Base-by-base conservation (phyloP, 1,140 invertebrate species). In the Galleria mellonella region DNA sequence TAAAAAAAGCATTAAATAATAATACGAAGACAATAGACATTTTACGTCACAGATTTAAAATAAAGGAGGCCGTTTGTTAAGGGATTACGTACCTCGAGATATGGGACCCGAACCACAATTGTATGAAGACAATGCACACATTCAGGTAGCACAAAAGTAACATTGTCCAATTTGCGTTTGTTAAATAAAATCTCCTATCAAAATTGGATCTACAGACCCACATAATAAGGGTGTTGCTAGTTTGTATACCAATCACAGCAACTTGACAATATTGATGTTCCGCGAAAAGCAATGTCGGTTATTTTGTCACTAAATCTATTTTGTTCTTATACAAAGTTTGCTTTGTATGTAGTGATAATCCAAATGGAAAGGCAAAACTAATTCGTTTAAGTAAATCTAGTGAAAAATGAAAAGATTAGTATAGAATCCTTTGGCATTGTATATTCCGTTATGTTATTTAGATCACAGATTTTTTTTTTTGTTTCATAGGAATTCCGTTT, bases 21-120 rank as follows among this genome's bases (percentile, higher is more conserved):
- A 67, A 75, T 66, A 56, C 55, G 49, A 59, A 72, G 67, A 72
- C 65, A 78, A 73, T 58, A 62, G 51, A 41, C 46, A 61, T 41
- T 68, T 77, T 77, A 72, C 68, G 70, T 73, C 65, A 73, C 62
- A 45, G 57, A 41, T 57, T 65, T 69, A 65, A 71, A 75, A 72
- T 70, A 62, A 72, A 75, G 69, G 57, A 62, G 62, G 32, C 51
- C 64, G 65, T 75, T 70, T 75, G 65, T 70, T 58, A 59, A 54
- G 58, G 63, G 72, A 77, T 77, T 75, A 73, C 38, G 33, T 64
- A 58, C 59, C 64, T 60, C 28, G 48, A 51, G 54, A 56, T 51
- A 47, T 32, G 40, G 42, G 46, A 40, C 33, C 32, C 51, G 49
- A 55, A 69, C 62, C 58, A 58, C 68, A 68, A 68, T 74, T 73